A percentile compares a stretch with the other conserved stretches of the same genome.
Evolutionary conservation across 2,888 invertebrate species (phyloP).

Genomic region (Metalampra italica): DNA sequence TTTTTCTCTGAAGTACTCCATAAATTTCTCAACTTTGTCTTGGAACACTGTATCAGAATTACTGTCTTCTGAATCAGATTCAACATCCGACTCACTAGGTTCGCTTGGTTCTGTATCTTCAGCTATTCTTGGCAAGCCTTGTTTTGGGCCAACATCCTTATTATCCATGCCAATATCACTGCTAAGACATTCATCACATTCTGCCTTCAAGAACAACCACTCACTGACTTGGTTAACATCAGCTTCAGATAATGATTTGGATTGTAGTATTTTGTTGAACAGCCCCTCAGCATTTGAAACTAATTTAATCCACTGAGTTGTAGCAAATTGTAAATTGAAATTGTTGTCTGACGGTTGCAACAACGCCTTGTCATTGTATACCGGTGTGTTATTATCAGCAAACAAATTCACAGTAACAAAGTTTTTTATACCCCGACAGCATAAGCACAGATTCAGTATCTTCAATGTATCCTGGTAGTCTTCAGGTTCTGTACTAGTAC

Average conservation of each 20-base stretch:
- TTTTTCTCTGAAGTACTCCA: slow-evolving; percentile 84
- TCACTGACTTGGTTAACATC: slow-evolving; percentile 87
- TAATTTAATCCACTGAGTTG: slow-evolving; percentile 88
- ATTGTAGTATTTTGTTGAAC: slow-evolving; percentile 86
- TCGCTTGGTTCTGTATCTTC: slow-evolving; percentile 80
- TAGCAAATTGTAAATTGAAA: slow-evolving; percentile 90
- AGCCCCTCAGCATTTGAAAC: slow-evolving; percentile 91
- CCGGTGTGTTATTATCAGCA: slow-evolving; percentile 81
- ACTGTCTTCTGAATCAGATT: slow-evolving; percentile 78
- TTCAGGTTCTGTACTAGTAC: slow-evolving; percentile 83
- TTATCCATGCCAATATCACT: slow-evolving; percentile 71
- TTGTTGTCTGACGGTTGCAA: slow-evolving; percentile 51
- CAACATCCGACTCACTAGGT: slow-evolving; percentile 79
- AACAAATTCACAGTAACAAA: slow-evolving; percentile 85
- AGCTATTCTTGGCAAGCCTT: slow-evolving; percentile 69
- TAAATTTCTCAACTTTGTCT: slow-evolving; percentile 84
- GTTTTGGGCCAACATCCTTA: slow-evolving; percentile 60
- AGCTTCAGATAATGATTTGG: slow-evolving; percentile 82
- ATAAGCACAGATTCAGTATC: slow-evolving; percentile 82
- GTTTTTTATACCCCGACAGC: slow-evolving; percentile 83
- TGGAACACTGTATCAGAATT: slow-evolving; percentile 82
- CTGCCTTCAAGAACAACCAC: slow-evolving; percentile 91
- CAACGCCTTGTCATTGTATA: slow-evolving; percentile 58
- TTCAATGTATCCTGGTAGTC: slow-evolving; percentile 84
- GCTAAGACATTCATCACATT: slow-evolving; percentile 90